Conservation (phyloP, 2,888 invertebrate genomes). For the Ichneumon xanthorius region DNA sequence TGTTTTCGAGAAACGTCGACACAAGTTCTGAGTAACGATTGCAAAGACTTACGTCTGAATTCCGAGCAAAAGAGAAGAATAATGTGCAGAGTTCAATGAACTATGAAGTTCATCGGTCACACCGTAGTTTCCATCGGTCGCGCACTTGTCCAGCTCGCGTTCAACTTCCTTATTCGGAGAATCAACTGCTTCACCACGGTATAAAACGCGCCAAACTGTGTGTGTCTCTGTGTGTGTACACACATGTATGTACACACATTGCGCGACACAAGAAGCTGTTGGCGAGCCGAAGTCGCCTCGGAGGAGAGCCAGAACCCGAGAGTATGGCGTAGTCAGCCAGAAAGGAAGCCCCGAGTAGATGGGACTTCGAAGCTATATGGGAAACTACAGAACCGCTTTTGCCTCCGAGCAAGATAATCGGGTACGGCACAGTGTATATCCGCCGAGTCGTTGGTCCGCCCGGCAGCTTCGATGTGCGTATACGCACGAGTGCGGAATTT, state of each 20-base stretch:
- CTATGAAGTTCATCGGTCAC: conserved; percentile 81
- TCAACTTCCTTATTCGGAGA: conserved; percentile 82
- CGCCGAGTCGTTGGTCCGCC: neutral
- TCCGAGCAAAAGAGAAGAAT: neutral
- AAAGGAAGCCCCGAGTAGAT: conserved; percentile 33
- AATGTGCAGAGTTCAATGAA: conserved; percentile 59
- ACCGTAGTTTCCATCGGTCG: conserved; percentile 74
- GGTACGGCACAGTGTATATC: neutral
- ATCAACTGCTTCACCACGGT: conserved; percentile 65
- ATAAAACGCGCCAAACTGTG: neutral
- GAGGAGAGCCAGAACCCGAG: conserved; percentile 10
- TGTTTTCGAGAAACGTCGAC: neutral
- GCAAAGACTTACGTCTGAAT: neutral
- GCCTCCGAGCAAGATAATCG: conserved; percentile 16
- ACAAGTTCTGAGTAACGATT: neutral
- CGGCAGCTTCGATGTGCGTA: conserved; percentile 25
- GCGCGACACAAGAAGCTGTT: conserved; percentile 33
- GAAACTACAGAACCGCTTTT: conserved; percentile 29
- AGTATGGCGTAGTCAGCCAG: neutral
- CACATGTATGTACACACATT: neutral
- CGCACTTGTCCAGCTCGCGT: conserved; percentile 79
- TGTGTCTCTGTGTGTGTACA: neutral
- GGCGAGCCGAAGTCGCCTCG: conserved; percentile 11
- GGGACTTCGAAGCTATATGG: conserved; percentile 18
- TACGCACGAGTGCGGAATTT: conserved; percentile 56